A percentile compares a stretch with the other conserved stretches of the same genome.
phyloP scores from a whole-genome alignment of 2,797 vertebrate species.

The Xenopus petersii region DNA sequence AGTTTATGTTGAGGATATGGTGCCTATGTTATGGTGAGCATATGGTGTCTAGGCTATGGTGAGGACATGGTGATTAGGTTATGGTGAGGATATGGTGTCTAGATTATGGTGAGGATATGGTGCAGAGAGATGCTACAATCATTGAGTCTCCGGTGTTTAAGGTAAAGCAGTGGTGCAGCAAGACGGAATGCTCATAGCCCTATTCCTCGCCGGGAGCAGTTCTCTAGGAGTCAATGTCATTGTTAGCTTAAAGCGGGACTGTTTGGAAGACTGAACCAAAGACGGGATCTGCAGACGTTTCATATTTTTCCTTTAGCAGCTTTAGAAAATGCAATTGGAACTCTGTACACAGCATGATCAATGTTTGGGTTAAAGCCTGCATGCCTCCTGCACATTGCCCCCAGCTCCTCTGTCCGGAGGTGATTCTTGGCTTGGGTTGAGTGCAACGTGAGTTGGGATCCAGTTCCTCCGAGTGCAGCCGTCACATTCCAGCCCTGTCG shows the following conservation, averaged over 20 bases:
- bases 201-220: conserved; percentile 58
- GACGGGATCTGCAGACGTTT: conserved; percentile 55
- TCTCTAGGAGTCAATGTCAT: conserved; percentile 60
- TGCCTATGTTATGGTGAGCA: too few species aligned
- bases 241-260: conserved; percentile 49
- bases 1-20: too few species aligned
- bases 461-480: background rate
- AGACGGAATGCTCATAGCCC: conserved; percentile 50
- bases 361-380: conserved; percentile 56
- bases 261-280: conserved; percentile 59
- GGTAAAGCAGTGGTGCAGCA: conserved; percentile 53
- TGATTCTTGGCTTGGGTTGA: conserved; percentile 56
- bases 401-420: conserved; percentile 46
- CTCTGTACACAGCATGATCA: conserved; percentile 58
- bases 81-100: too few species aligned
- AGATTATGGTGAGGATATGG: too few species aligned
- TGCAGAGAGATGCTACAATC: conserved; percentile 3
- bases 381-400: conserved; percentile 41
- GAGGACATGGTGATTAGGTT: too few species aligned
- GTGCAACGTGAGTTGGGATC: conserved; percentile 1
- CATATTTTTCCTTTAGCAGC: conserved; percentile 59
- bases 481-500: conserved; percentile 71
- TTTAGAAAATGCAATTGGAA: conserved; percentile 57
- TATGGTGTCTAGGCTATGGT: too few species aligned
- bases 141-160: conserved; percentile 38